Base-by-base conservation (phyloP, 1,140 invertebrate genomes). In the Diploscapter pachys region DNA sequence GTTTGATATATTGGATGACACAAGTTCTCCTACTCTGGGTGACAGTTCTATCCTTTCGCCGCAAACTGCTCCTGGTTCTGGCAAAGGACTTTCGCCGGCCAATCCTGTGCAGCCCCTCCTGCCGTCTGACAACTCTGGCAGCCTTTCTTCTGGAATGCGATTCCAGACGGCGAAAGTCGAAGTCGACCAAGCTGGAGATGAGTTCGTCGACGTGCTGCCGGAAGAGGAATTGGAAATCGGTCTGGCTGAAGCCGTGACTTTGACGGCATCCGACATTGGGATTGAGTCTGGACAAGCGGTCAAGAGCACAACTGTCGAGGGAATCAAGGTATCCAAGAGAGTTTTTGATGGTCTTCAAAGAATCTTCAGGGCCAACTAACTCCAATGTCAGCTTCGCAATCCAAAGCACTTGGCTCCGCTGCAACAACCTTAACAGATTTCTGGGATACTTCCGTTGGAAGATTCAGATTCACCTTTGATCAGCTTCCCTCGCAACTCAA, bases 401-500 rank as follows among this genome's bases (percentile, higher is more conserved):
- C 31, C 31, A 31, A 31, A 31, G 31, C 31, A 31, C 31, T 31
- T 31, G 31, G 31, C 31, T 50, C 64, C 5, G 65, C 55, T 5
- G 56, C 61, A n/a, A 51, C 61, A 51, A 51, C 63, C 5, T 55
- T 48, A 6, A n/a, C 65, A 9, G 73, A 74, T 49, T 93, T 94
- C 83, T 95, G 93, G 93, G 91, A 93, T 73, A 96, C 93, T 0
- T 93, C 92, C 4, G 90, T 93, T 62, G 94, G 94, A 51, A 93
- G 94, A 85, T 96, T 96, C 83, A 91, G 92, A 82, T 95, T 96
- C 87, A 90, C 89, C 63, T 90, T 98, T 11, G 92, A 94, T n/a
- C 91, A 94, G 82, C 88, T 99, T 78, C 95, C 95, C 0, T 90
- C 94, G 76, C 91, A 95, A 73, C 86, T 98, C 63, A 94, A 96